Evolutionary conservation across 2,888 invertebrate species (phyloP).

Genomic region (Synanthedon tipuliformis): DNA sequence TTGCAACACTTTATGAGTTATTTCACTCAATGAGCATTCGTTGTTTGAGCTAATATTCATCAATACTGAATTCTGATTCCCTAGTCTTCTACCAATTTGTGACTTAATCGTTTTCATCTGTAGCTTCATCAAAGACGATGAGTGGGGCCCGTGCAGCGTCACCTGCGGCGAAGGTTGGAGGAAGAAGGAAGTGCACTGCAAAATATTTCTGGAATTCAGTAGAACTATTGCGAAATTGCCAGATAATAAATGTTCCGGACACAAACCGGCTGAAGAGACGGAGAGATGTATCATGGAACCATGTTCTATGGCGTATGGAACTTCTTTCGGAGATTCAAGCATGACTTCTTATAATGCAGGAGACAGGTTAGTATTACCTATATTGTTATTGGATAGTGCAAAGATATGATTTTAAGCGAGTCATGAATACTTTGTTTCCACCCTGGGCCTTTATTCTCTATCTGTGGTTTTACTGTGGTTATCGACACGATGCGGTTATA

Average conservation of each 20-base stretch:
- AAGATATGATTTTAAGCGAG: too few relatives aligned
- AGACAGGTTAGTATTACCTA: constrained; percentile 38
- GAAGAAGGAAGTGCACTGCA: constrained; percentile 91
- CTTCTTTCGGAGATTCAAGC: constrained; percentile 61
- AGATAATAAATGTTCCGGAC: constrained; percentile 87
- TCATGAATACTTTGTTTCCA: too few relatives aligned
- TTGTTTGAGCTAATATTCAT: too few relatives aligned
- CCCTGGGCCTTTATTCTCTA: too few relatives aligned
- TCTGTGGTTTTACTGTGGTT: too few relatives aligned
- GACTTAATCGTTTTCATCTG: constrained; percentile 13
- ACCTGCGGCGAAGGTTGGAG: constrained; percentile 91
- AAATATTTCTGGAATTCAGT: constrained; percentile 93
- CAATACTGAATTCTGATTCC: too few relatives aligned
- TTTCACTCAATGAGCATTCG: too few relatives aligned
- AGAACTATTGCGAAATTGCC: constrained; percentile 88
- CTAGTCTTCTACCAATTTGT: too few relatives aligned
- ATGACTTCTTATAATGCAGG: constrained; percentile 44
- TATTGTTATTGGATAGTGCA: too few relatives aligned
- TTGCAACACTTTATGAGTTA: too few relatives aligned
- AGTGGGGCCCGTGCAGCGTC: constrained; percentile 93
- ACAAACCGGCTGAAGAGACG: constrained; percentile 83
- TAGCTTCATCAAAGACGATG: constrained; percentile 89
- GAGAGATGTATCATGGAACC: constrained; percentile 85
- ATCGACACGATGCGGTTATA: too few relatives aligned
- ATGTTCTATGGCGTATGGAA: constrained; percentile 76